Evolutionary conservation across 2,888 invertebrate genomes (phyloP).

Genomic region (Aspidapion aeneum): DNA sequence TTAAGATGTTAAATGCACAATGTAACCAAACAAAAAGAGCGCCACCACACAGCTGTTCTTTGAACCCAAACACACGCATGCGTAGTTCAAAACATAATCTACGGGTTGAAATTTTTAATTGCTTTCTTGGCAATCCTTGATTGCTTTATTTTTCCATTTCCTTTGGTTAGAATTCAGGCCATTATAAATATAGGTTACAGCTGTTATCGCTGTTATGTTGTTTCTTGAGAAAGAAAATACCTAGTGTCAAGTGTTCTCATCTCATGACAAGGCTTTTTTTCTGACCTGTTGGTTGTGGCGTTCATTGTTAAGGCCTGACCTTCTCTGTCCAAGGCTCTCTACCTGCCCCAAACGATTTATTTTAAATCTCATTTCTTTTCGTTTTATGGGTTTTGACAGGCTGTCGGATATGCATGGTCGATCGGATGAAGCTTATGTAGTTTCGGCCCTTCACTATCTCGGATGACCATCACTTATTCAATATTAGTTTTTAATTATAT

Average conservation of each 20-base stretch:
- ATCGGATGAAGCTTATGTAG: neutral
- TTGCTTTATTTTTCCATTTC: no score
- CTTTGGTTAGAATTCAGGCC: no score
- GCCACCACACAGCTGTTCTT: no score
- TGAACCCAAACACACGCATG: no score
- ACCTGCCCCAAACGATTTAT: constrained; percentile 23
- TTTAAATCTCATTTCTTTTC: constrained; percentile 18
- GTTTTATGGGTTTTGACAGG: constrained; percentile 18
- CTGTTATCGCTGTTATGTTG: no score
- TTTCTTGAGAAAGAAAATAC: neutral
- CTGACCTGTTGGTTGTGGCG: constrained; percentile 22
- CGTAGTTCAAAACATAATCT: no score
- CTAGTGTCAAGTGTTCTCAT: neutral
- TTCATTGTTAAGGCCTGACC: constrained; percentile 12
- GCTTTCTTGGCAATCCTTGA: no score
- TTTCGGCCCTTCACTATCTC: no score
- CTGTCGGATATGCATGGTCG: constrained; percentile 1
- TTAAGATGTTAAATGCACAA: no score
- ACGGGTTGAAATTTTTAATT: no score
- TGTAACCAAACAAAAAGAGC: no score
- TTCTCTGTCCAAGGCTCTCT: constrained; percentile 18
- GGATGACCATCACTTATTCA: neutral
- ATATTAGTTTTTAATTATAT: neutral
- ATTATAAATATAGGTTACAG: no score
- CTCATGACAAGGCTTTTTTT: constrained; percentile 12